Base-by-base conservation (phyloP, 2,113 vertebrate genomes). In the Bubo bubo region DNA sequence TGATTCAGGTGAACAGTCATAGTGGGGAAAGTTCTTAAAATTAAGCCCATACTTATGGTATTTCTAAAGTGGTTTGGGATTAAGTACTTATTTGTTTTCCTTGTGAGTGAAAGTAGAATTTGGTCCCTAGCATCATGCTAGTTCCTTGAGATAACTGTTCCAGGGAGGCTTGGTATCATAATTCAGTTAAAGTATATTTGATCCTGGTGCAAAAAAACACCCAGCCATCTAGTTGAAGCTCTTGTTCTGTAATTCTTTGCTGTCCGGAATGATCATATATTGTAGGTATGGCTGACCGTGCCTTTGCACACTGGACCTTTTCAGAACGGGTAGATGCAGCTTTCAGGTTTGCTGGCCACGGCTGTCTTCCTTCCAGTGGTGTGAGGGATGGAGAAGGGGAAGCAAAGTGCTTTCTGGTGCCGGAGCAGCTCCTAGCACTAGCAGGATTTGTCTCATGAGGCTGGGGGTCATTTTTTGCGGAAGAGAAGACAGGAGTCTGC, bases 11-110 rank as follows among this genome's bases (percentile, higher is more conserved):
- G 60, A 81, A 66, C 37, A 45, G 73, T 85, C 50, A 49, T 77
- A 66, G n/a, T 22, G 66, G 24, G n/a, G 32, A 63, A 60, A 14
- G 24, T 79, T 89, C 45, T 58, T 64, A 58, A 80, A 95, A 82
- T 28, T 32, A 87, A 76, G 53, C 50, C 28, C 49, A 58, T 73
- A 30, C 64, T 92, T 86, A 30, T 0, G 4, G 58, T 64, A 63
- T 92, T 92, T 90, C 58, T 88, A 4, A 81, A 83, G 59, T 52
- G 39, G 9, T 18, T 27, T 91, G 80, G 50, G 55, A 71, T 89
- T 87, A 27, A 37, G 37, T 83, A 12, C n/a, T 83, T 67, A 20
- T n/a, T 39, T 68, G 43, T 92, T 96, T 92, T 88, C 56, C 59
- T 86, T 72, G 15, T 23, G 55, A 79, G 26, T 43, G 19, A 87